These are phyloP conservation scores for Saimiri boliviensis DNA, from an alignment of 2,113 vertebrate genomes.

Conservation along the genomic window DNA sequence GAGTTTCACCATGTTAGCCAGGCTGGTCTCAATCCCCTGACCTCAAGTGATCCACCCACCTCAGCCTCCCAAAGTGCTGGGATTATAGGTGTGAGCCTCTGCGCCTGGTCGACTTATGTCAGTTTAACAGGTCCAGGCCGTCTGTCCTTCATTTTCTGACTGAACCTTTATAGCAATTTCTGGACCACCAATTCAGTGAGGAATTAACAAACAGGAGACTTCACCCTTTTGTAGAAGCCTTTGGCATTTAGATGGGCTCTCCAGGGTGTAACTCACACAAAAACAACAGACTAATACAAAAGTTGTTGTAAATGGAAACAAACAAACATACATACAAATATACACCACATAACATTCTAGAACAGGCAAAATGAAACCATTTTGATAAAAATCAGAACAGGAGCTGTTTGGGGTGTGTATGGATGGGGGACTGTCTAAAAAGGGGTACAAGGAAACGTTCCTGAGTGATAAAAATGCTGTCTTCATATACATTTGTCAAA, in stretches of 20 bases:
- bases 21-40: too few species aligned
- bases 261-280: fast-evolving
- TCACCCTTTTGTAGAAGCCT: background rate
- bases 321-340: background rate
- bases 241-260: background rate
- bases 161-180: background rate
- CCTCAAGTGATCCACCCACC: too few species aligned
- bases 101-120: fast-evolving
- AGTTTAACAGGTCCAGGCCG: background rate
- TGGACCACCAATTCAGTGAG: background rate
- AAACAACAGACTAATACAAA: background rate
- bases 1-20: too few species aligned
- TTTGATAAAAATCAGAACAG: background rate
- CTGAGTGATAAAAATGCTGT: background rate
- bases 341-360: background rate
- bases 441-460: background rate
- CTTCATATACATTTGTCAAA: background rate
- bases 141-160: background rate
- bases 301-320: background rate
- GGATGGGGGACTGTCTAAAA: background rate
- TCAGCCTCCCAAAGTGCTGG: too few species aligned
- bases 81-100: too few species aligned
- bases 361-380: background rate
- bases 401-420: background rate
- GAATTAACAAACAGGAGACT: background rate